Base-by-base conservation (phyloP, 2,113 vertebrate species). In the Herpetotheres cachinnans region DNA sequence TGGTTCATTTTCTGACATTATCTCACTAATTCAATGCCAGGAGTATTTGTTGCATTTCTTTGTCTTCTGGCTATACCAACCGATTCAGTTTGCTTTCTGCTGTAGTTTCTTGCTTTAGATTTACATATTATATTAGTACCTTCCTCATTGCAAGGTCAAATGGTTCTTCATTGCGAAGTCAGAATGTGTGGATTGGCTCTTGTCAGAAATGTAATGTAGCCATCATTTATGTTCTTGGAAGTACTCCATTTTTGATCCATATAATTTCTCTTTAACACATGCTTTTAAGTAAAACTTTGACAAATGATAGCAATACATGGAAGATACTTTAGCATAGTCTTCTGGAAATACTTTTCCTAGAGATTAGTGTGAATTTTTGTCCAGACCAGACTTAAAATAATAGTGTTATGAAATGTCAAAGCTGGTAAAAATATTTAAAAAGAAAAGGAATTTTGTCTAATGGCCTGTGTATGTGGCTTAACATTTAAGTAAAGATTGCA, bases 211-310 rank as follows among this genome's bases (percentile, higher is more conserved):
- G 73, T 83, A 73, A 90, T 94, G 87, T 79, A 90, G 63, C 74
- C 40, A 56, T 85, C 66, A 67, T 55, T 84, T 91, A 52, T 72
- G 29, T 87, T 89, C 93, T 77, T 95, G 83, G 65, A 93, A 89
- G 56, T n/a, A 44, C 26, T 82, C 86, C 26, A 71, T 67, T 93
- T 91, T 76, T 56, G 29, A 78, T 79, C 56, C 9, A 25, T 94
- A 81, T 59, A 44, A 85, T 87, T 87, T 96, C 40, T 91, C 59
- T 84, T 84, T 81, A 66, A 90, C 82, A 84, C 77, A 19, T 76
- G 56, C 81, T 87, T 91, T 89, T 91, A 87, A 82, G 86, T 82
- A 79, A 82, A 93, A 87, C 61, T 62, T 78, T 94, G 93, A 85
- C 73, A 89, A 91, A 87, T 95, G 10, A 91, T 38, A 36, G 78